phyloP scores from a whole-genome alignment of 2,888 invertebrate genomes.

The Abscondita cerata region DNA sequence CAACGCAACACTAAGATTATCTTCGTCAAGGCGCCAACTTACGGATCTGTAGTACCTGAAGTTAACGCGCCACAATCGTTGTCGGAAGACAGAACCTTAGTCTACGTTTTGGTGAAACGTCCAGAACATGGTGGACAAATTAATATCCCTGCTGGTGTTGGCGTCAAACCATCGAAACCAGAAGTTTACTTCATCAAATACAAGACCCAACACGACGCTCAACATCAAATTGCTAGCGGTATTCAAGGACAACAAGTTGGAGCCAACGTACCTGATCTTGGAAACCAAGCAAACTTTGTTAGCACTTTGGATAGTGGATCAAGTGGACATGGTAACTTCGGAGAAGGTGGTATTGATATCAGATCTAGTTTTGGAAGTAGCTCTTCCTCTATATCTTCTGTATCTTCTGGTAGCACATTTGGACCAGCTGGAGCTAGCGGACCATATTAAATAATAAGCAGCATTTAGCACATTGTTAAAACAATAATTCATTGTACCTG shows the following conservation, averaged over 20 bases:
- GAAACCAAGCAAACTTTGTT: constrained; percentile 13
- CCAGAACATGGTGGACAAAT: constrained; percentile 82
- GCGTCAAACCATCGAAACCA: constrained; percentile 81
- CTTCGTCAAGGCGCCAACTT: constrained; percentile 55
- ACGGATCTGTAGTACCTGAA: constrained; percentile 30
- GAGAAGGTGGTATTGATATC: not conserved
- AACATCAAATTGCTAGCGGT: constrained; percentile 35
- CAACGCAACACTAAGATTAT: constrained; percentile 59
- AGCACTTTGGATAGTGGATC: constrained; percentile 8
- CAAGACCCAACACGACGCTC: constrained; percentile 66
- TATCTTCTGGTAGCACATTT: not conserved
- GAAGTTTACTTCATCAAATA: constrained; percentile 86
- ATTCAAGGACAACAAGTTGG: constrained; percentile 27
- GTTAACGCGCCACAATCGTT: constrained; percentile 35
- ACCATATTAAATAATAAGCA: constrained; percentile 18
- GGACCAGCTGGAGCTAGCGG: constrained; percentile 15
- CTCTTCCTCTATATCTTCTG: not conserved
- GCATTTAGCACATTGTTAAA: too few species aligned
- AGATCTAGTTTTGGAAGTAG: not conserved
- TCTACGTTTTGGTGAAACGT: constrained; percentile 35
- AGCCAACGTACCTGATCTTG: constrained; percentile 17
- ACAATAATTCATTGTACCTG: too few species aligned
- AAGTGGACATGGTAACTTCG: not conserved
- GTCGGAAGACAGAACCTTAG: constrained; percentile 32
- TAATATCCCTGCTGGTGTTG: constrained; percentile 73